Base-by-base conservation (phyloP, 2,888 invertebrate genomes). In the Portevinia maculata region DNA sequence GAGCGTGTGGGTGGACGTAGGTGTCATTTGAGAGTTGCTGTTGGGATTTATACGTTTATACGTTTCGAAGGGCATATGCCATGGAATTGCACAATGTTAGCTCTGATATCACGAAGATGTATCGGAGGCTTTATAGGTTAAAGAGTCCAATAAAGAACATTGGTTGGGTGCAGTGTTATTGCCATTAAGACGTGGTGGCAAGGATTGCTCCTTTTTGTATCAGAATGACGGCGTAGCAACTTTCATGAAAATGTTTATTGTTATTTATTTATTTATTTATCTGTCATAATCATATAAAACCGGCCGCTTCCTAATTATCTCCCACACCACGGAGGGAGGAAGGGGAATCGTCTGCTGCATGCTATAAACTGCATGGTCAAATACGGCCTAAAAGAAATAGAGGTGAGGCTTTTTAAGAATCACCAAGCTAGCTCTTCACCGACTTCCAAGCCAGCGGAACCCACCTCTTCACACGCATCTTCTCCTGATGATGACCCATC, bases 41-140 rank as follows among this genome's bases (percentile, higher is more conserved):
- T 57, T 37, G 50, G 46, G 69, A 69, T 74, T 79, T 67, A 57
- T 79, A 30, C n/a, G n/a, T n/a, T n/a, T n/a, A n/a, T n/a, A 28
- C 48, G 34, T 69, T n/a, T 37, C 50, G 39, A 24, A 52, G 34
- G 52, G 2, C 11, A 30, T 57, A 44, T 46, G 32, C n/a, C 28
- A 44, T 50, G 37, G 34, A 44, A 53, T 50, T 60, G 59, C 37
- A 32, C 50, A 62, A 50, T 69, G 30, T 39, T 30, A 4, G 1
- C 7, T 34, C n/a, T 8, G 15, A 41, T 70, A 70, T 70, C 70
- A 21, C 8, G 24, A 37, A 21, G 37, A 53, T n/a, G 21, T 37
- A 53, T 55, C 37, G 24, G 1, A 53, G 13, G 34, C 8, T 39
- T 57, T 39, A 39, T 28, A 3, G 39, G 57, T 39, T 28, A 57